phyloP scores from a whole-genome alignment of 2,113 vertebrate species.

The Neopipo cinnamomea region DNA sequence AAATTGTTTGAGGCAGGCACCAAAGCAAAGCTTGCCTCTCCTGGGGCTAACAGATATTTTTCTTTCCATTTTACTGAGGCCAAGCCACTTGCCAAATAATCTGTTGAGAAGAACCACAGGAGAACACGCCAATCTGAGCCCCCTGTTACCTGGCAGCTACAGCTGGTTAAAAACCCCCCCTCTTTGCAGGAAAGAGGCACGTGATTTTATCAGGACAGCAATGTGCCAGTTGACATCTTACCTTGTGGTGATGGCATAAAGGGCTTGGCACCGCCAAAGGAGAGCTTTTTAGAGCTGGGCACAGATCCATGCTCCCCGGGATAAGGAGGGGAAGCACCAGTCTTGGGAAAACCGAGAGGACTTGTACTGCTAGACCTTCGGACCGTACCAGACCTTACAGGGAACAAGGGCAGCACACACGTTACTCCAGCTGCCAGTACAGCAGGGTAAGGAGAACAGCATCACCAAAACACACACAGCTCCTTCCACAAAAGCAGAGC shows the following conservation, averaged over 20 bases:
- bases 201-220: neutral
- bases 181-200: neutral
- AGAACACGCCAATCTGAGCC: neutral
- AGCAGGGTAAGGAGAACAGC: neutral
- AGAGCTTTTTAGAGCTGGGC: conserved; percentile 76
- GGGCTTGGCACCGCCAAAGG: conserved; percentile 79
- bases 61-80: neutral
- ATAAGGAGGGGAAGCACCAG: conserved; percentile 79
- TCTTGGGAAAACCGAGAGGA: conserved; percentile 74
- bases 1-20: neutral
- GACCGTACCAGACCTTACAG: conserved; percentile 73
- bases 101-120: neutral
- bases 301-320: conserved; percentile 66
- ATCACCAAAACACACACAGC: neutral
- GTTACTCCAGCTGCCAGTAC: neutral
- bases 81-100: neutral
- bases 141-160: neutral
- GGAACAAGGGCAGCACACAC: neutral
- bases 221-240: conserved; percentile 25
- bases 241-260: conserved; percentile 84
- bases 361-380: conserved; percentile 75
- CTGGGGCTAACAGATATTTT: neutral
- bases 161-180: neutral
- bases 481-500: neutral
- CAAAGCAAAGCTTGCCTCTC: conserved; percentile 2